These are phyloP conservation scores for Lerista edwardsae DNA, from an alignment of 2,797 vertebrate species.

Conservation along the genomic window DNA sequence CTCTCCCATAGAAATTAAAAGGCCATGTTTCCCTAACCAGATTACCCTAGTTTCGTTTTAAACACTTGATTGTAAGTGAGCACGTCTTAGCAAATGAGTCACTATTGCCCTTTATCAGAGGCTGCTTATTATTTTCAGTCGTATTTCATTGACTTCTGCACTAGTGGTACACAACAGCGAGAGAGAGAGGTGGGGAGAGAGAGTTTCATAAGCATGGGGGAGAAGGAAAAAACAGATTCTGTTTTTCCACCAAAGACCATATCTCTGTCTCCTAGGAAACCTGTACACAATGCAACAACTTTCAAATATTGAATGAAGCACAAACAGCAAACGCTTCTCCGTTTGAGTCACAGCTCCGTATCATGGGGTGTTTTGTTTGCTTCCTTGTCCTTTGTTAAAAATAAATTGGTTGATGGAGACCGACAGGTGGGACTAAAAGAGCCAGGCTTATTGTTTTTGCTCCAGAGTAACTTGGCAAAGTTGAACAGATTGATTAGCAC, in stretches of 20 bases:
- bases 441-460: neutral
- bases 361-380: neutral
- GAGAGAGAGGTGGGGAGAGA: neutral
- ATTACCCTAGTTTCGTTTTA: neutral
- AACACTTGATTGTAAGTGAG: neutral
- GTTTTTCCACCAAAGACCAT: neutral
- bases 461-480: neutral
- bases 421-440: neutral
- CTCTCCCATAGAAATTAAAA: too few species aligned
- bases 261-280: neutral
- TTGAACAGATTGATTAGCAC: neutral
- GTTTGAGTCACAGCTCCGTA: constrained; percentile 33
- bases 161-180: neutral
- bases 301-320: constrained; percentile 6
- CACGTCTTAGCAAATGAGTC: constrained; percentile 28
- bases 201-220: neutral
- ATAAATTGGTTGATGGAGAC: neutral
- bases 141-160: constrained; percentile 26
- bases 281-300: neutral
- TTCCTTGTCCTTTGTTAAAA: neutral
- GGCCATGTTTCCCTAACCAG: too few species aligned
- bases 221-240: neutral
- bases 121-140: constrained; percentile 2
- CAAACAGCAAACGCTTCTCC: neutral
- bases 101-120: neutral